Conservation (phyloP, 2,888 invertebrate genomes). For the Coelogynopora nodosa region DNA sequence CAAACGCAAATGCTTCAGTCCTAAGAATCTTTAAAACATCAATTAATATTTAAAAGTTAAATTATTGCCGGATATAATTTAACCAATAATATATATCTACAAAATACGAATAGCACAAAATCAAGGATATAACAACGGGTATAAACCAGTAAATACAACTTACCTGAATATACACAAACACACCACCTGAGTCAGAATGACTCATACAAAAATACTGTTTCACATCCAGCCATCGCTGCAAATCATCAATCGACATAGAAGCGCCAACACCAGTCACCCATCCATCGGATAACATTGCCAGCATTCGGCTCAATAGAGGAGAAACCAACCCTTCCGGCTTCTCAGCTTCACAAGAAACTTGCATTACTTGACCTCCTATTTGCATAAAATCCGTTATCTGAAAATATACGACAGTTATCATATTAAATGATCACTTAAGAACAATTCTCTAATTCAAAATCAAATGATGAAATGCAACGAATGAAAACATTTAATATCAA, state of each 20-base stretch:
- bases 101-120: no score
- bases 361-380: background rate
- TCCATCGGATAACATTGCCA: background rate
- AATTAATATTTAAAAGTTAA: no score
- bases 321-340: background rate
- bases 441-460: background rate
- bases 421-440: no score
- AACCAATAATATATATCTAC: no score
- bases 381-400: background rate
- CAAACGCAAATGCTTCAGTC: background rate
- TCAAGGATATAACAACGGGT: no score
- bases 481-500: no score
- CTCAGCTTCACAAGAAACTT: background rate
- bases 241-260: background rate
- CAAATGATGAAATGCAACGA: background rate
- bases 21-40: no score
- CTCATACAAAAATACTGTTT: background rate
- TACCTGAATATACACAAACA: background rate
- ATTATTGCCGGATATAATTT: no score
- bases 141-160: no score
- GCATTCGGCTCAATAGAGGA: background rate
- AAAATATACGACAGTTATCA: background rate
- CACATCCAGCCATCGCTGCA: background rate
- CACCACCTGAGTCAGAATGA: background rate
- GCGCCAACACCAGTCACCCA: background rate